Base-by-base conservation (phyloP, 1,140 invertebrate genomes). In the Piezodorus guildinii region DNA sequence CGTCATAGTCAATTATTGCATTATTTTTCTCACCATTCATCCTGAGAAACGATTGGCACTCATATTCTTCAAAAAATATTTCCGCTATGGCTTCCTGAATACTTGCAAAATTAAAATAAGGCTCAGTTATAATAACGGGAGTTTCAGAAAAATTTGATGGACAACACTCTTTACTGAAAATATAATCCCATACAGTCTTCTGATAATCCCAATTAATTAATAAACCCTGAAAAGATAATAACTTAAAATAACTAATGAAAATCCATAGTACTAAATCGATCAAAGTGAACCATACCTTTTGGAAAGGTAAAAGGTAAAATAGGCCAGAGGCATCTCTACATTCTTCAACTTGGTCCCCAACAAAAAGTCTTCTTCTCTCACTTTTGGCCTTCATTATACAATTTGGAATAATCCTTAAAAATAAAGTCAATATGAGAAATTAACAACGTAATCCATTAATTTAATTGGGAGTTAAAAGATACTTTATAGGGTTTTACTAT, bases 331-430 rank as follows among this genome's bases (percentile, higher is more conserved):
- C 85, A 74, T 99, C 96, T 56, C 94, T 81, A 72, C 95, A 99
- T 68, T 99, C 95, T 65, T 97, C 90, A 21, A 97, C 85, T 77
- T 91, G 92, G 75, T 90, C 87, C 0, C 90, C 95, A 52, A 99
- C 85, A 73, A 98, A 99, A 1, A 91, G 85, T 63, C 96, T 80
- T 1, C 94, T 83, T 60, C 91, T 77, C 74, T 99, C 96, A 69
- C 89, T 94, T 76, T 98, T 98, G 0, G 94, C 93, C 81, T 99
- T 99, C 81, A 95, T 95, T 39, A 98, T 92, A 70, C 91, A 94
- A 75, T 99, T 99, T 3, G 94, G 93, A 68, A 98, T 82, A 16
- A 91, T 71, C 72, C 89, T 72, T 34, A 58, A 52, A 62, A 54
- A 12, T 19, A 58, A 39, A 34, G 3, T 56, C 15, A 2, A 15